Evolutionary conservation across 2,888 invertebrate genomes (phyloP), one percentile per base, ranked within the genome.

Genomic region (Lithosia quadra): DNA sequence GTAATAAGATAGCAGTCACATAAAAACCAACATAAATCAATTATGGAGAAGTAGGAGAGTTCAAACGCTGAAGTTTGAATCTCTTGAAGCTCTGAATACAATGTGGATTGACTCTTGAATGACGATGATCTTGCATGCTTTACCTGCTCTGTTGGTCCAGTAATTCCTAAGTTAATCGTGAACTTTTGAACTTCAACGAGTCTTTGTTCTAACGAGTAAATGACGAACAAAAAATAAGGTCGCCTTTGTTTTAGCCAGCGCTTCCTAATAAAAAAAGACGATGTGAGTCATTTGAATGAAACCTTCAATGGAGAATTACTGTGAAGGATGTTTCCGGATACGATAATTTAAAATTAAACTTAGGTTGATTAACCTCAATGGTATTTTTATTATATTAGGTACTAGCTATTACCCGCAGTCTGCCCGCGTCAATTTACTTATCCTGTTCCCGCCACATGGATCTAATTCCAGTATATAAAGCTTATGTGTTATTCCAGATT

Each of bases 201-300:
- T 61, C 69, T 73, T 79, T 77, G 77, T 79, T 69, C 33, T 53
- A 59, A 33, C 24, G 43, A 75, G 59, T 36, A 70, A 36, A 67
- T 60, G 69, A 64, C 58, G 36, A 53, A 68, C 58, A 78, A 79
- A 80, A 78, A 79, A 69, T 68, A 74, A 78, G 76, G 78, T 63
- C 78, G 76, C 71, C 70, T 76, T 80, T 74, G 69, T 67, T 72
- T 73, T 67, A 71, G 34, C 71, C 24, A n/a, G 39, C 53, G 69
- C 77, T 70, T 73, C 69, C 65, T 63, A 63, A 63, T 49, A 63
- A 34, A 68, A 60, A 55, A 60, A 75, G 75, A 69, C 57, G 49
- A 77, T 75, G 72, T 34, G 67, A 65, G 36, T 36, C 15, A 62
- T 62, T 67, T 62, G 56, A 18, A 62, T 57, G 8, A 18, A 49